Base-by-base conservation (phyloP, 2,888 invertebrate genomes). In the Uloborus plumipes region DNA sequence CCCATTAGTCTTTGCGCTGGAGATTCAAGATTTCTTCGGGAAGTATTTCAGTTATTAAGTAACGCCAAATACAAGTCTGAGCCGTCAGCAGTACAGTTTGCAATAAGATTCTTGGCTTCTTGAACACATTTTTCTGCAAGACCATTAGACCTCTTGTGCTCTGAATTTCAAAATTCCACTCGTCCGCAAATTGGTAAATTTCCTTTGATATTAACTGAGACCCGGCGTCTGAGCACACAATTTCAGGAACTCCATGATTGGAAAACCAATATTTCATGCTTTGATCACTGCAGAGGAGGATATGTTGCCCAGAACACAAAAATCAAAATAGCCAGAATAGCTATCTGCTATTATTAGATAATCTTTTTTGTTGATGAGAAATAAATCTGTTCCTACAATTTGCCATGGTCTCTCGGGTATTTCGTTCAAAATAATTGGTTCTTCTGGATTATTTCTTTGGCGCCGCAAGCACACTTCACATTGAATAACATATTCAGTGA, bases 321-420 rank as follows among this genome's bases (percentile, higher is more conserved):
- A 59, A 59, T 59, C 59, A 59, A 59, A 22, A 59, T 22, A 59
- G 14, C 20, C 20, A 18, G 59, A 59, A 59, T 59, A 59, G 20
- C 59, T 59, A 20, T 59, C 59, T 9, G 59, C 59, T 20, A 59
- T 20, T 4, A 59, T 13, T 22, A 59, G n/a, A 20, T 20, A 59
- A 59, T 20, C 14, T 22, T 22, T 26, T 9, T 59, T 26, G 14
- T 59, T 20, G 6, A 22, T 7, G 6, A 3, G 18, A 59, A 59
- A 59, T 7, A 59, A 20, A 59, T 59, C 59, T 11, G 59, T 22
- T 2, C 22, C 59, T 0, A 59, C 13, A 14, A 59, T 59, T 20
- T 59, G 3, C 59, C 59, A 59, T 59, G 59, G 59, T 18, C 13
- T 20, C 20, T 59, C 14, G 13, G 59, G 59, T 20, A 59, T 20